These are phyloP conservation scores for Athalia rosae DNA, from an alignment of 2,888 invertebrate species.

Conservation along the genomic window DNA sequence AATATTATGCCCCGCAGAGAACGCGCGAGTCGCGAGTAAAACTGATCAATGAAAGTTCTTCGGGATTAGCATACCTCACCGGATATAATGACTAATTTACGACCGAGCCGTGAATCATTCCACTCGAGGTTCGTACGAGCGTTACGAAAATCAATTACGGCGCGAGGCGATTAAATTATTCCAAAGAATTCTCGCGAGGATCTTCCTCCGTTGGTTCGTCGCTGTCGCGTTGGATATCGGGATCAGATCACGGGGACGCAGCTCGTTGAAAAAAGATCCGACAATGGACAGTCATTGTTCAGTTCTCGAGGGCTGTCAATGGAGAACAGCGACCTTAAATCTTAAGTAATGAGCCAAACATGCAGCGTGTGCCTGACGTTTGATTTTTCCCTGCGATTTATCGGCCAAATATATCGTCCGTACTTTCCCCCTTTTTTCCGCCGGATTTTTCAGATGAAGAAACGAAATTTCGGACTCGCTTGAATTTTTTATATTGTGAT, in stretches of 20 bases:
- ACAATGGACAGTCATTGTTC: conserved; percentile 44
- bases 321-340: conserved; percentile 60
- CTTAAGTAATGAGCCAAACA: conserved; percentile 58
- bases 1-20: neutral
- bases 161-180: no score
- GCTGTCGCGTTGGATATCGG: neutral
- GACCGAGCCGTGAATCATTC: no score
- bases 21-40: neutral
- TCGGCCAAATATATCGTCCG: conserved; percentile 31
- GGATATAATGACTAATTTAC: no score
- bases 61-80: no score
- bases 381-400: conserved; percentile 38
- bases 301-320: conserved; percentile 44
- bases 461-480: no score
- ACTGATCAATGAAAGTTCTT: no score
- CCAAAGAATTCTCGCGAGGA: neutral
- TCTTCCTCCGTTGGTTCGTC: neutral
- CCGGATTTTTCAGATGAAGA: no score
- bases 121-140: no score
- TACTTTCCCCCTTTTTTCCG: neutral
- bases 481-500: no score
- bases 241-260: conserved; percentile 20
- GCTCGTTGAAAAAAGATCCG: conserved; percentile 13
- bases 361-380: conserved; percentile 25
- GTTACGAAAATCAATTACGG: no score